These are phyloP conservation scores for Pitta sordida DNA, from an alignment of 2,113 vertebrate species.

Conservation along the genomic window DNA sequence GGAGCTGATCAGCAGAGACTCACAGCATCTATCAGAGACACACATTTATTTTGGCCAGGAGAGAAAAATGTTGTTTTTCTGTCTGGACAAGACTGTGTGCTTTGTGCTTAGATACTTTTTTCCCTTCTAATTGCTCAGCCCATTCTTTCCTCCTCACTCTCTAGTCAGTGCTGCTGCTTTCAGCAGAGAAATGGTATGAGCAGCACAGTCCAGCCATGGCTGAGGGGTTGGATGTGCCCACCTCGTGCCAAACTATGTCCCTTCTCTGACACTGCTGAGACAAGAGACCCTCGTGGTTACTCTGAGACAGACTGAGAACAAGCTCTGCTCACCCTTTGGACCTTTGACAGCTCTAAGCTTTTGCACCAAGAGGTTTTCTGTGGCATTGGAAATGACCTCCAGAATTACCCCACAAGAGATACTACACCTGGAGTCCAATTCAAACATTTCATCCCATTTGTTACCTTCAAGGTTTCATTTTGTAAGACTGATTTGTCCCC, in stretches of 20 bases:
- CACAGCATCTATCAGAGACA: neutral
- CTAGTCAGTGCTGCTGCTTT: neutral
- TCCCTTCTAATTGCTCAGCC: neutral
- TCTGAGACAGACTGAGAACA: neutral
- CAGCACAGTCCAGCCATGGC: neutral
- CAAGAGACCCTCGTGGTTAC: fast-evolving
- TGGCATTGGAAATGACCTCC: neutral
- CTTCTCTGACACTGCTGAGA: neutral
- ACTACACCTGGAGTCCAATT: neutral
- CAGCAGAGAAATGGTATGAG: neutral
- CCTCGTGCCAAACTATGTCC: neutral
- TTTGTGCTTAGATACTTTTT: neutral
- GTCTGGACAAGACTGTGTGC: neutral
- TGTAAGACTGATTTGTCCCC: neutral
- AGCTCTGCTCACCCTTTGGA: neutral
- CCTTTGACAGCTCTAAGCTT: neutral
- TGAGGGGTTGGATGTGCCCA: neutral
- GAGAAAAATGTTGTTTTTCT: constrained; percentile 5
- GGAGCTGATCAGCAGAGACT: neutral
- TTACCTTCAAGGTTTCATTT: neutral
- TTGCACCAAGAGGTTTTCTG: neutral
- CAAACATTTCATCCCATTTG: neutral
- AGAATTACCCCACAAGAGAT: neutral
- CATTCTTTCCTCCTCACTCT: neutral
- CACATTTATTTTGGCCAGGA: neutral